phyloP scores from a whole-genome alignment of 2,888 invertebrate species.

The Mayetiola destructor region DNA sequence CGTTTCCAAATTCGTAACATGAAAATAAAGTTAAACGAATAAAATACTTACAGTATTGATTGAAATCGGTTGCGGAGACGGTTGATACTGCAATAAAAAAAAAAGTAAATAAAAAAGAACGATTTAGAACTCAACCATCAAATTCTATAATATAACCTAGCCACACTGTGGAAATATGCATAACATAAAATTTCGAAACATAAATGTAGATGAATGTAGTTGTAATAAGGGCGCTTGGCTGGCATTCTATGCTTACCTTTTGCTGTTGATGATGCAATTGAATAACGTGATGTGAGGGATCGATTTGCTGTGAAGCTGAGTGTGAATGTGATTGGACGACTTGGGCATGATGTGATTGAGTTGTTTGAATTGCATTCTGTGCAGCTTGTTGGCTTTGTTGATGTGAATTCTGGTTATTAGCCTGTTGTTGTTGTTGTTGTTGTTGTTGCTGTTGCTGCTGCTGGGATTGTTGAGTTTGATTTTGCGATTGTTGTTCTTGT shows the following conservation, averaged over 20 bases:
- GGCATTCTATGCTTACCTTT: slow-evolving; percentile 4
- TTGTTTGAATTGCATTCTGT: slow-evolving; percentile 17
- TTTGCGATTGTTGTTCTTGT: slow-evolving; percentile 13
- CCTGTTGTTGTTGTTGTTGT: slow-evolving; percentile 29
- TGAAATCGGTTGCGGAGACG: slow-evolving; percentile 3
- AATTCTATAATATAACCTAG: too few species aligned
- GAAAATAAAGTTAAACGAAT: not conserved
- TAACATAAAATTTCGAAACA: too few species aligned
- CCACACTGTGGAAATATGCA: too few species aligned
- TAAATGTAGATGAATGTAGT: too few species aligned
- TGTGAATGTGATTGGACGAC: slow-evolving; percentile 1
- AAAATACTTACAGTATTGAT: slow-evolving; percentile 8
- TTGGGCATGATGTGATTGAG: slow-evolving; percentile 6
- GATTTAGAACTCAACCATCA: too few species aligned
- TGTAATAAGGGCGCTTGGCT: too few species aligned
- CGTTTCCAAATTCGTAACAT: not conserved
- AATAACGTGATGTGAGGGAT: slow-evolving; percentile 1
- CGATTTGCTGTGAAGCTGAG: slow-evolving; percentile 2
- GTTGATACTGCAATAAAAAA: not conserved
- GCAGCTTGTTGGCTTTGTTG: slow-evolving; percentile 23
- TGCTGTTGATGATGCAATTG: slow-evolving; percentile 6
- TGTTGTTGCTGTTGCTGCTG: slow-evolving; percentile 23
- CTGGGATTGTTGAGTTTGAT: slow-evolving; percentile 23
- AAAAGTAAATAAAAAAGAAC: not conserved
- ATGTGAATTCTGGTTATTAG: slow-evolving; percentile 33